Evolutionary conservation across 2,888 invertebrate genomes (phyloP), one percentile per base, ranked within the genome.

Genomic region (Athalia circularis): DNA sequence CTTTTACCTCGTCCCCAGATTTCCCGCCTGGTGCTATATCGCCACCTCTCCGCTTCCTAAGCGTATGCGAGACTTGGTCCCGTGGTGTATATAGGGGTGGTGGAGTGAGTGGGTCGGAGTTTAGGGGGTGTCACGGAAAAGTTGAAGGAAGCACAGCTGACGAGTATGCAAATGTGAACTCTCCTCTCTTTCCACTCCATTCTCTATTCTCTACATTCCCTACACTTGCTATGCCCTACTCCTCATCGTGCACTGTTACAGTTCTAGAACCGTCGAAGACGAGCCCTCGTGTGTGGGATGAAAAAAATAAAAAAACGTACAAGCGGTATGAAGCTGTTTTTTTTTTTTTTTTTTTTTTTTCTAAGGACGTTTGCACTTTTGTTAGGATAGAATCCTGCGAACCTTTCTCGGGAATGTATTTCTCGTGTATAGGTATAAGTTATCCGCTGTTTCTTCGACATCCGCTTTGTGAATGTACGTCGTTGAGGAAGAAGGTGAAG

Each of bases 81-180:
- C 68, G 15, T 52, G 62, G 74, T 29, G 67, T 50, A 45, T n/a
- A 50, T 50, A 64, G 62, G 76, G 29, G 1, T 29, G 29, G 29
- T 29, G n/a, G 65, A 65, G 79, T 77, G 80, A 77, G 75, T 52
- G 72, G 64, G 64, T 78, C 64, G 59, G 80, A 83, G 82, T 82
- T 84, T 80, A 78, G 75, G 61, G 87, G 86, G 86, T 87, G 88
- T 87, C 86, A 84, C 86, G 89, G 90, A 90, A 90, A 90, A 90
- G 90, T 90, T 90, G 89, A 89, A 90, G 90, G 90, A 90, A 90
- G 88, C 89, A 87, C 90, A 90, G 90, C 90, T 90, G 90, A 90
- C 90, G 90, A 89, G 88, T 90, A 90, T 90, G 90, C 90, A 90
- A 90, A 90, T 90, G 87, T 85, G 84, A 83, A 77, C 52, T 79